These are phyloP conservation scores for Numida meleagris DNA, from an alignment of 2,113 vertebrate genomes.

Conservation along the genomic window DNA sequence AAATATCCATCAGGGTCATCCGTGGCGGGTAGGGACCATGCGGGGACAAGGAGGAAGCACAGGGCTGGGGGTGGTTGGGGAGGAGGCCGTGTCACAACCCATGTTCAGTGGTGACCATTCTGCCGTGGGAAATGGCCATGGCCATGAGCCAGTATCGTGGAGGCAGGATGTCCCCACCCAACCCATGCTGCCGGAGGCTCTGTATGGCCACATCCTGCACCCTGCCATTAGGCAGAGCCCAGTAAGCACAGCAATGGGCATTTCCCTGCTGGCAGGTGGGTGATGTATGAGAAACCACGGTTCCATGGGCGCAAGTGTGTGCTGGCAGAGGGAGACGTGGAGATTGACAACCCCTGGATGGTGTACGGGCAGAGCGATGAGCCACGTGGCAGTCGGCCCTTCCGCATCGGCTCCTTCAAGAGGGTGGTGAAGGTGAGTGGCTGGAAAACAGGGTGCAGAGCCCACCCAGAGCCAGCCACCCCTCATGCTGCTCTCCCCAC, in stretches of 20 bases:
- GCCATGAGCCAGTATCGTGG: neutral
- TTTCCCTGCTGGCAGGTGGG: constrained; percentile 80
- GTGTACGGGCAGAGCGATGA: constrained; percentile 51
- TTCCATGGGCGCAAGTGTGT: constrained; percentile 90
- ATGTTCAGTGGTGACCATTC: neutral
- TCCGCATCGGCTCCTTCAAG: constrained; percentile 87
- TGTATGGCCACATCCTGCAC: neutral
- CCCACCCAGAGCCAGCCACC: neutral
- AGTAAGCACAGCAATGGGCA: neutral
- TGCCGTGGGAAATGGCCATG: rapidly evolving
- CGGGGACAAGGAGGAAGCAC: neutral
- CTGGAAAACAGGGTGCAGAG: rapidly evolving
- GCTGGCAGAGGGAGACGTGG: constrained; percentile 88
- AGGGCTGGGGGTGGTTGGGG: rapidly evolving
- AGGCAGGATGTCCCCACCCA: neutral
- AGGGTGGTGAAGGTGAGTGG: constrained; percentile 86
- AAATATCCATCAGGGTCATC: constrained; percentile 88
- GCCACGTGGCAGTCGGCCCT: neutral
- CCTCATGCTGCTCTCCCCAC: neutral
- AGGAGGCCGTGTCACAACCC: neutral
- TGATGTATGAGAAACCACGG: constrained; percentile 90
- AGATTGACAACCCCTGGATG: constrained; percentile 77
- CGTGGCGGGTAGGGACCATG: constrained; percentile 88
- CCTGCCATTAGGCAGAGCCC: neutral
- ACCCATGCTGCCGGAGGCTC: neutral